Evolutionary conservation across 2,888 invertebrate genomes (phyloP), one percentile per base, ranked within the genome.

Genomic region (Callosobruchus maculatus): DNA sequence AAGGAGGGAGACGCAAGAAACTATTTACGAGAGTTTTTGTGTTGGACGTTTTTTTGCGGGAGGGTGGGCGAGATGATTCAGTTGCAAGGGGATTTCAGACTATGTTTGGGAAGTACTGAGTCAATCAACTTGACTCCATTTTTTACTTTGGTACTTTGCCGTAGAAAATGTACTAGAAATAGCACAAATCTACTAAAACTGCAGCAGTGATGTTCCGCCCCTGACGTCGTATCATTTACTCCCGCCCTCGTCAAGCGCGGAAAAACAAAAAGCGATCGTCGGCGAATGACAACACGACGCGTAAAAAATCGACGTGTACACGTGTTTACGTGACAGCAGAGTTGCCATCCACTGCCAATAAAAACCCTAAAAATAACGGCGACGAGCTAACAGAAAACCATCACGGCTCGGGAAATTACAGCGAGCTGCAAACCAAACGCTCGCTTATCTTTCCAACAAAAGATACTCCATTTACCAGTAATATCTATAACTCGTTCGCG

Each of bases 281-380:
- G 80, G 81, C 81, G 79, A 82, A 83, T 79, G 80, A 78, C 78
- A 77, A 77, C 78, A 77, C 76, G 80, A 81, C 81, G 77, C 77
- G 81, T 78, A 49, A 49, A 49, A 49, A 49, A 49, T 18, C 49
- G 49, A 49, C 49, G 74, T 79, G 75, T 81, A 84, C 84, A 84
- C 84, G 84, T 84, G 84, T 83, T 83, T 80, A 85, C 84, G 82
- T 83, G 85, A 84, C 85, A 84, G 84, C 49, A 49, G 49, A 80
- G 77, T 74, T 79, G 82, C 81, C 81, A 79, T 81, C 83, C 83
- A 84, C 83, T 81, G 81, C 81, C 81, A 82, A 83, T 81, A 81
- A 84, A 81, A 21, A 78, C 79, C 82, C 83, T 82, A 83, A 84
- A 84, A 84, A 84, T 83, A 83, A 80, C 80, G 68, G 18, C 81